These are phyloP conservation scores for Trichogramma pretiosum DNA, from an alignment of 1,140 invertebrate species.

Conservation along the genomic window DNA sequence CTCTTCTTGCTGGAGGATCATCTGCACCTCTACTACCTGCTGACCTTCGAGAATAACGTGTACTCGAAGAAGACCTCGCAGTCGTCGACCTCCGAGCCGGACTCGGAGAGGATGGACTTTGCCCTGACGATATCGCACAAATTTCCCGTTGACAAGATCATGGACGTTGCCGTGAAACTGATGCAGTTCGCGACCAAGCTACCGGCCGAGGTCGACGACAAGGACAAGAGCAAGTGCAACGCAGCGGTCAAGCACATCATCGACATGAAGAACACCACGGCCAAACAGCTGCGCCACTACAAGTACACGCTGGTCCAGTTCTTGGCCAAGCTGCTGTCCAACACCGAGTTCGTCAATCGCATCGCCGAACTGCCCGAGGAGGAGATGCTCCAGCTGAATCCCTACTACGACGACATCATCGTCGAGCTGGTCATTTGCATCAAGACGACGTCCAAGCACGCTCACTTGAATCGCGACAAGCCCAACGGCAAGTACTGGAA, in stretches of 20 bases:
- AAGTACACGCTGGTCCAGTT: conserved; percentile 70
- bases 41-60: conserved; percentile 62
- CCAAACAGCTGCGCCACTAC: conserved; percentile 71
- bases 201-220: conserved; percentile 56
- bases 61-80: conserved; percentile 36
- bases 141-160: conserved; percentile 54
- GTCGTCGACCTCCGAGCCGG: conserved; percentile 22
- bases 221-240: conserved; percentile 11
- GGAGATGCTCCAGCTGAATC: conserved; percentile 45
- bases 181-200: conserved; percentile 57
- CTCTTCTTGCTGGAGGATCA: conserved; percentile 64
- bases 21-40: conserved; percentile 67
- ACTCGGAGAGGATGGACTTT: conserved; percentile 57
- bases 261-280: conserved; percentile 54
- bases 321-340: conserved; percentile 57
- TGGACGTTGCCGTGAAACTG: conserved; percentile 59
- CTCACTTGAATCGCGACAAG: conserved; percentile 44
- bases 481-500: conserved; percentile 70
- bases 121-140: conserved; percentile 56
- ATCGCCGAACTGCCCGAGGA: conserved; percentile 44
- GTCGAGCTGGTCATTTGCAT: conserved; percentile 60
- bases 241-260: conserved; percentile 50
- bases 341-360: conserved; percentile 58
- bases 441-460: conserved; percentile 52
- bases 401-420: conserved; percentile 57